phyloP scores from a whole-genome alignment of 2,888 invertebrate species.

The Cosmorhoe ocellata region DNA sequence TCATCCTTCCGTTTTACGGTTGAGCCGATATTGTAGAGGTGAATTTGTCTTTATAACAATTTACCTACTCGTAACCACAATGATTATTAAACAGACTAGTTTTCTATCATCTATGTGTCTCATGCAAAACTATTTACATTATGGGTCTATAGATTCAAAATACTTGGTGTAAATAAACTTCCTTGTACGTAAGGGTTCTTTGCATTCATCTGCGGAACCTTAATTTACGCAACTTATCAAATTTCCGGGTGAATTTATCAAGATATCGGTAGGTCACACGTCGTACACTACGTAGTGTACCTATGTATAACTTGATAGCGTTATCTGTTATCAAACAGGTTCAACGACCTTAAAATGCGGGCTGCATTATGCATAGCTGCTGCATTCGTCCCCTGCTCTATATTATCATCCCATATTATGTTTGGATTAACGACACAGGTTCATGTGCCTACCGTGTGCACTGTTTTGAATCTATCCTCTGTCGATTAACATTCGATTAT shows the following conservation, averaged over 20 bases:
- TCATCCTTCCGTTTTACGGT: too few species aligned
- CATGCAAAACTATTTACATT: too few species aligned
- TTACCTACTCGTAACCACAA: too few species aligned
- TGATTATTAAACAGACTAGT: too few species aligned
- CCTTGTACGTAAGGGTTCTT: too few species aligned
- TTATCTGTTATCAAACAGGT: constrained; percentile 10
- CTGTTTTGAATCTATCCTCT: too few species aligned
- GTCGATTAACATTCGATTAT: too few species aligned
- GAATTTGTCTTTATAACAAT: too few species aligned
- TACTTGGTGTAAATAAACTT: too few species aligned
- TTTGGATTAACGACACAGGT: neutral
- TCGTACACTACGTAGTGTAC: neutral
- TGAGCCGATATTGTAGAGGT: too few species aligned
- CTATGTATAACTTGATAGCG: neutral
- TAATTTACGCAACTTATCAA: constrained; percentile 11
- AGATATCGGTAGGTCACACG: constrained; percentile 7
- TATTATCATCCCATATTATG: constrained; percentile 1
- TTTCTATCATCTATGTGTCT: too few species aligned
- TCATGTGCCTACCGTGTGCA: neutral
- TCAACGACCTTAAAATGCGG: constrained; percentile 11
- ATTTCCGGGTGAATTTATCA: constrained; percentile 10
- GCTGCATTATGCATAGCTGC: constrained; percentile 1
- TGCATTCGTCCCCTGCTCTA: neutral
- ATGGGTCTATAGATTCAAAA: too few species aligned
- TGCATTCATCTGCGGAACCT: neutral